These are phyloP conservation scores for Sebastiscus tertius DNA, from an alignment of 2,797 vertebrate species.

Conservation along the genomic window DNA sequence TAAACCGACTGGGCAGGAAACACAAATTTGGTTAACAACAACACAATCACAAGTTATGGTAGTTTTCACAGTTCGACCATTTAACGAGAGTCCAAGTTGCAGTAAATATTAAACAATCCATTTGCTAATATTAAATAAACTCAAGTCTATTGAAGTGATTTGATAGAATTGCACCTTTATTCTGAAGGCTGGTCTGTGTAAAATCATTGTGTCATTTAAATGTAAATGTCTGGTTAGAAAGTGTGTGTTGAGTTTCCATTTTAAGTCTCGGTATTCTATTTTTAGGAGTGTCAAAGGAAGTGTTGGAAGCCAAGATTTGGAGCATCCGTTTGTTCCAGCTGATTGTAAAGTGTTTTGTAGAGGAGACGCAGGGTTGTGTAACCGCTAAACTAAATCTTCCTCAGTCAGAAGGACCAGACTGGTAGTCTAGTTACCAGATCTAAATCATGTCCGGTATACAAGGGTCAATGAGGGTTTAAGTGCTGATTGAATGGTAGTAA, in stretches of 20 bases:
- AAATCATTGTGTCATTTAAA: neutral
- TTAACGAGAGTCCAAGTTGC: too few species aligned
- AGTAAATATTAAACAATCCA: neutral
- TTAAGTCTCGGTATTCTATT: slow-evolving; percentile 27
- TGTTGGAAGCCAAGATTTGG: slow-evolving; percentile 13
- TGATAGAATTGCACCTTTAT: neutral
- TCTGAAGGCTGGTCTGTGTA: neutral
- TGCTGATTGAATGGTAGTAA: neutral
- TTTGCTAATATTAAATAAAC: neutral
- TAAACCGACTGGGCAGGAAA: neutral
- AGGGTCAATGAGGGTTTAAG: neutral
- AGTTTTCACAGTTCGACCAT: neutral
- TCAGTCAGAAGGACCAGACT: neutral
- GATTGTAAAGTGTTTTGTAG: neutral
- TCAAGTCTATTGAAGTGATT: neutral
- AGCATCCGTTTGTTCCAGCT: slow-evolving; percentile 38
- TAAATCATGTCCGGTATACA: neutral
- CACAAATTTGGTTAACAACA: neutral
- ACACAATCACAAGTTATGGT: neutral
- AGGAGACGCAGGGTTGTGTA: neutral
- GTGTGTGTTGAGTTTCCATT: slow-evolving; percentile 1
- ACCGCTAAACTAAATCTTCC: neutral
- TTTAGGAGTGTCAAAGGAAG: slow-evolving; percentile 57
- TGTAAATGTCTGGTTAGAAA: neutral
- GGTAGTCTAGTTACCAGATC: neutral